A percentile compares a stretch with the other conserved stretches of the same genome.
Evolutionary conservation across 2,797 vertebrate genomes (phyloP).

Genomic region (Chelon labrosus): DNA sequence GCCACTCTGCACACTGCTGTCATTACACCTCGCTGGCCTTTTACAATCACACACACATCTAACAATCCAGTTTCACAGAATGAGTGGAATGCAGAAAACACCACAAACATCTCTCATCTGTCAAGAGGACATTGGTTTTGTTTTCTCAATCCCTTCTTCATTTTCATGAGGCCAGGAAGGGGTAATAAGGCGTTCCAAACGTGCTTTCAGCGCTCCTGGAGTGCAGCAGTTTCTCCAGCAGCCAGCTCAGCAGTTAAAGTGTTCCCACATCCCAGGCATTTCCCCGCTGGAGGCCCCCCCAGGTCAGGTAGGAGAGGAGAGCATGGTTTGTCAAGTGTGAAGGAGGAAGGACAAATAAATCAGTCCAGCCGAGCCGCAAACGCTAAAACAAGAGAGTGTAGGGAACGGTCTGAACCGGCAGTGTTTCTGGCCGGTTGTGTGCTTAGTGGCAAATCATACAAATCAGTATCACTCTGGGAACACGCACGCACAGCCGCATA

Average conservation of each 20-base stretch:
- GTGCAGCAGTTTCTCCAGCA: slow-evolving; percentile 26
- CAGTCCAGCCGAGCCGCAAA: slow-evolving; percentile 34
- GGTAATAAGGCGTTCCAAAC: slow-evolving; percentile 37
- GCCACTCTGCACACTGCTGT: slow-evolving; percentile 25
- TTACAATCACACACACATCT: not conserved
- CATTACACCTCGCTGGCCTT: not conserved
- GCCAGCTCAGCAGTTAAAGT: slow-evolving; percentile 47
- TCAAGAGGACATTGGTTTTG: slow-evolving; percentile 22
- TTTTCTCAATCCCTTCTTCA: slow-evolving; percentile 18
- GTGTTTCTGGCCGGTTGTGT: slow-evolving; percentile 14
- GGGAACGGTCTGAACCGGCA: not conserved
- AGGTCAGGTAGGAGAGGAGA: slow-evolving; percentile 42
- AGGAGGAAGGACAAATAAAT: slow-evolving; percentile 51
- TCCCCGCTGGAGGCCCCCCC: slow-evolving; percentile 20
- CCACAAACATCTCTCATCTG: not conserved
- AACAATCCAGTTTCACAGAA: slow-evolving; percentile 3
- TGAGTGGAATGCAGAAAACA: slow-evolving; percentile 24
- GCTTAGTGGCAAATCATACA: slow-evolving; percentile 23
- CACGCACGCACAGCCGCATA: slow-evolving; percentile 1
- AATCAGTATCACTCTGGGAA: slow-evolving; percentile 7
- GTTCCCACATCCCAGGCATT: slow-evolving; percentile 44
- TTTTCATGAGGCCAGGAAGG: slow-evolving; percentile 42
- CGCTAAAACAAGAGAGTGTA: slow-evolving; percentile 15
- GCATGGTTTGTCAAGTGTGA: slow-evolving; percentile 50
- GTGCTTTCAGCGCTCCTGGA: slow-evolving; percentile 31